phyloP scores from a whole-genome alignment of 2,888 invertebrate species.

The Polia nebulosa region DNA sequence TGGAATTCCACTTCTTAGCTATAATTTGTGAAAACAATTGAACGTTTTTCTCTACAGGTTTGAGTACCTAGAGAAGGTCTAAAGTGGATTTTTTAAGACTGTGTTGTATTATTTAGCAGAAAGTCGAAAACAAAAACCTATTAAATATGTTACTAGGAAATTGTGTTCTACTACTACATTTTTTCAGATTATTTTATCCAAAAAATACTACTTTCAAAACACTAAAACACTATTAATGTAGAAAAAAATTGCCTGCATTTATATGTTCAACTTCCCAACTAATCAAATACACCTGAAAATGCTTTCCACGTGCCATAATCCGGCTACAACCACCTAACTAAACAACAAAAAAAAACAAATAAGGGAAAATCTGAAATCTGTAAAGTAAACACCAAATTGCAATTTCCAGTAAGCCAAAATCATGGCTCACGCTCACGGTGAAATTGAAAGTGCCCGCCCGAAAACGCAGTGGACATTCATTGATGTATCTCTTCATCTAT shows the following conservation, averaged over 20 bases:
- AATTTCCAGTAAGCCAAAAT: slow-evolving; percentile 60
- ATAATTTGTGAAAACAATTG: slow-evolving; percentile 22
- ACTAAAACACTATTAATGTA: no score
- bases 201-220: no score
- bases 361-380: slow-evolving; percentile 25
- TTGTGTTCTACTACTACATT: no score
- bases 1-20: no score
- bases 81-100: no score
- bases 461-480: slow-evolving; percentile 83
- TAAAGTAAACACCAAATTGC: slow-evolving; percentile 43
- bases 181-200: neutral
- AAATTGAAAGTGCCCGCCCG: slow-evolving; percentile 87
- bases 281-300: neutral
- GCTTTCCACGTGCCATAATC: neutral
- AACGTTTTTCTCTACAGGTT: no score
- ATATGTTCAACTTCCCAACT: neutral
- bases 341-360: slow-evolving; percentile 19
- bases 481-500: slow-evolving; percentile 87
- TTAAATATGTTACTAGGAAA: neutral
- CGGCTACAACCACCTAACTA: neutral
- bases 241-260: no score
- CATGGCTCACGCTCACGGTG: slow-evolving; percentile 67
- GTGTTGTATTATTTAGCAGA: neutral
- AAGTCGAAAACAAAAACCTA: neutral
- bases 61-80: no score